Conservation (phyloP, 2,888 invertebrate species). For the Teleiodes luculella region DNA sequence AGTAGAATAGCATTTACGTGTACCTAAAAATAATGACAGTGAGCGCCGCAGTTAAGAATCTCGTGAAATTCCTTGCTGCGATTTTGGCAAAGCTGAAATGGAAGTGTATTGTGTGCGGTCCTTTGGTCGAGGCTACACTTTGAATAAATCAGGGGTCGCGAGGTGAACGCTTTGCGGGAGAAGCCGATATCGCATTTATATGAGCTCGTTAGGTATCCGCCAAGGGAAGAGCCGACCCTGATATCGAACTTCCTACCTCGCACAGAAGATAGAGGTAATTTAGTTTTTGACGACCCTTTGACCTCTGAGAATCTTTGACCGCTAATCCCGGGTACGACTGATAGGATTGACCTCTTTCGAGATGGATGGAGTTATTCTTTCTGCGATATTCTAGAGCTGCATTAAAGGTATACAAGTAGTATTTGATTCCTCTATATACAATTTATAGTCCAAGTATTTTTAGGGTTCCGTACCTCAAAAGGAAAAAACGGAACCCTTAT, state of each 20-base stretch:
- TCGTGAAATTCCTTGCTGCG: too few species aligned
- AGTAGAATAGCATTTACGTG: too few species aligned
- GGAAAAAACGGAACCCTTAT: too few species aligned
- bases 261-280: conserved; percentile 36
- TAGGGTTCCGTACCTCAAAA: too few species aligned
- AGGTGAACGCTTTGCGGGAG: conserved; percentile 34
- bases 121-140: conserved; percentile 39
- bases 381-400: conserved; percentile 8
- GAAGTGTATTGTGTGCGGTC: conserved; percentile 24
- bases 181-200: conserved; percentile 55
- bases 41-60: too few species aligned
- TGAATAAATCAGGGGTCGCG: conserved; percentile 55
- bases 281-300: conserved; percentile 38
- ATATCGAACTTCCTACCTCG: conserved; percentile 38
- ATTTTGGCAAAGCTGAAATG: too few species aligned
- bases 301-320: conserved; percentile 35
- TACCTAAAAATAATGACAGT: too few species aligned
- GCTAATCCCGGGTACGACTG: conserved; percentile 22
- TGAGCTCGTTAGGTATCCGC: conserved; percentile 48
- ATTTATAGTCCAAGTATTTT: too few species aligned
- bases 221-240: conserved; percentile 32
- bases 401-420: too few species aligned
- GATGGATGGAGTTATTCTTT: conserved; percentile 16
- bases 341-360: conserved; percentile 3
- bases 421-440: too few species aligned